These are phyloP conservation scores for Amiota minor DNA, from an alignment of 2,888 invertebrate genomes.

Conservation along the genomic window DNA sequence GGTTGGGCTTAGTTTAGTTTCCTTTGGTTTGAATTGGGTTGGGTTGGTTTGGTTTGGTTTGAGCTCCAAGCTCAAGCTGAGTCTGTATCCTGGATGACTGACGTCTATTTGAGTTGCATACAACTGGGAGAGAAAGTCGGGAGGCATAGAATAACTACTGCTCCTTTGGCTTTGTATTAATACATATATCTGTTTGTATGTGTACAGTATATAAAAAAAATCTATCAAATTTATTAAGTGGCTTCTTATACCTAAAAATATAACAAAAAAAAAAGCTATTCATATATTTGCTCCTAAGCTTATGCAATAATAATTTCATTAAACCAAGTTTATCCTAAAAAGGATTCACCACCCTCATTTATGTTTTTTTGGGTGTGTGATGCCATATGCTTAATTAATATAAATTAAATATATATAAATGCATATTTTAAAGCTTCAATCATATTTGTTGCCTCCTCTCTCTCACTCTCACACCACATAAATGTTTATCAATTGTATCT, in stretches of 20 bases:
- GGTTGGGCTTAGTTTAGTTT: too few species aligned
- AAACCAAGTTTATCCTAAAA: not conserved
- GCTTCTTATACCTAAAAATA: not conserved
- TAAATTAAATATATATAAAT: slow-evolving; percentile 19
- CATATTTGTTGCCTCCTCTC: not conserved
- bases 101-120: slow-evolving; percentile 22
- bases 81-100: not conserved
- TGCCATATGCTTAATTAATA: slow-evolving; percentile 25
- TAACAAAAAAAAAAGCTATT: not conserved
- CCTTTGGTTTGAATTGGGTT: too few species aligned
- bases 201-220: not conserved
- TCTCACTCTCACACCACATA: not conserved
- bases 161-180: slow-evolving; percentile 40
- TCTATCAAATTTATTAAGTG: not conserved
- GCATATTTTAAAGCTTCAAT: slow-evolving; percentile 2
- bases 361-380: not conserved
- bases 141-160: slow-evolving; percentile 1
- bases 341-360: not conserved
- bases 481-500: not conserved
- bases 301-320: slow-evolving; percentile 10
- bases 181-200: slow-evolving; percentile 16
- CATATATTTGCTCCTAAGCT: not conserved
- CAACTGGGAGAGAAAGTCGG: not conserved
- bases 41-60: too few species aligned
- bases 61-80: too few species aligned